Conservation (phyloP, 2,888 invertebrate species). For the Seira sanloemensis region DNA sequence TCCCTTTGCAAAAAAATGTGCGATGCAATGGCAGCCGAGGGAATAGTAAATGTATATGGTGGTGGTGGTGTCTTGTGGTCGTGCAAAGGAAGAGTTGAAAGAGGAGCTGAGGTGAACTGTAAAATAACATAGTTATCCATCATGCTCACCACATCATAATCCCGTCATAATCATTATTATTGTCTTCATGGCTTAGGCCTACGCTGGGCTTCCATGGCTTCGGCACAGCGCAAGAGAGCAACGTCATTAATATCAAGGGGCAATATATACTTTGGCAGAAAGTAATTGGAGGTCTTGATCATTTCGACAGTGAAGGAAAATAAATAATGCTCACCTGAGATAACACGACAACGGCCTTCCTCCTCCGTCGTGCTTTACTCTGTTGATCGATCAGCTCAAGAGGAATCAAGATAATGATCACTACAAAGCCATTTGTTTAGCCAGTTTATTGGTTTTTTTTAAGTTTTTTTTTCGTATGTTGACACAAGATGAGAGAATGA, state of each 20-base stretch:
- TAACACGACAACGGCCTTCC: background rate
- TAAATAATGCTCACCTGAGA: background rate
- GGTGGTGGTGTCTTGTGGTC: background rate
- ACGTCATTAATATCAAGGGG: background rate
- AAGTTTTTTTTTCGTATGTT: background rate
- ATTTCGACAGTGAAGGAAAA: background rate
- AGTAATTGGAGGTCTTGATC: too few relatives aligned
- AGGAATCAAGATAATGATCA: background rate
- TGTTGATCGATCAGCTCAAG: background rate
- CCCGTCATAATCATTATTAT: constrained; percentile 36
- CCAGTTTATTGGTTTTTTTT: background rate
- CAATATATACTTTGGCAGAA: background rate
- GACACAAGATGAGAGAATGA: background rate
- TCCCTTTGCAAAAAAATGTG: background rate
- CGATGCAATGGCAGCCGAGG: background rate
- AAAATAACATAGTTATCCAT: constrained; percentile 44
- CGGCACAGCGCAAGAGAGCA: background rate
- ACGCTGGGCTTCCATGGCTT: constrained; percentile 31
- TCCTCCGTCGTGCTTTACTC: background rate
- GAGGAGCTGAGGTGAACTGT: constrained; percentile 18
- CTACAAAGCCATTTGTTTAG: background rate
- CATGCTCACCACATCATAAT: constrained; percentile 42
- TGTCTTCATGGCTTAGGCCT: background rate
- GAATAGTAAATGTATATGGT: too few relatives aligned
- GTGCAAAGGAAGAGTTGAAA: background rate